These are phyloP conservation scores for Pyrgus malvae DNA, from an alignment of 2,888 invertebrate genomes.

Conservation along the genomic window DNA sequence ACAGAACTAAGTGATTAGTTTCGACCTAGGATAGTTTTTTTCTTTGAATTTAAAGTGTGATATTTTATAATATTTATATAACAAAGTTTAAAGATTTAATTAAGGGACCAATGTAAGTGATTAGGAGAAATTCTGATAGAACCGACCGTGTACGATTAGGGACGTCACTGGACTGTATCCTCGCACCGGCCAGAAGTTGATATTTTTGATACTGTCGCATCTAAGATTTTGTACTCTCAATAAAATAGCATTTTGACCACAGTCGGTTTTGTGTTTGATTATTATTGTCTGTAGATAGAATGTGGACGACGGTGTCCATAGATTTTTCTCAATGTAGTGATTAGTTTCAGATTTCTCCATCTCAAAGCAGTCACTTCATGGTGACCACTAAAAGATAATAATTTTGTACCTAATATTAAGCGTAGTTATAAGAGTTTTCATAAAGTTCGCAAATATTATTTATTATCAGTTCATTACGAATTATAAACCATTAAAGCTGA, in stretches of 20 bases:
- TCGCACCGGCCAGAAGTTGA: constrained; percentile 54
- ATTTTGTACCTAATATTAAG: constrained; percentile 80
- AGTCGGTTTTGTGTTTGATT: constrained; percentile 69
- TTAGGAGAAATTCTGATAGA: constrained; percentile 79
- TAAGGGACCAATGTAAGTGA: constrained; percentile 81
- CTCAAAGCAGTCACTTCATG: constrained; percentile 67
- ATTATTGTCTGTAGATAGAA: constrained; percentile 53
- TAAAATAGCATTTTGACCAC: constrained; percentile 65
- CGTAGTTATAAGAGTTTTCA: constrained; percentile 76
- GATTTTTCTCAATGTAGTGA: constrained; percentile 34
- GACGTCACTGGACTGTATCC: constrained; percentile 66
- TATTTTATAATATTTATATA: constrained; percentile 82
- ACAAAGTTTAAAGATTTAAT: constrained; percentile 79
- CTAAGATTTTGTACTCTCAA: constrained; percentile 66
- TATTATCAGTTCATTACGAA: constrained; percentile 81
- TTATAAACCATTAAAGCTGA: constrained; percentile 77
- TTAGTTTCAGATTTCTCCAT: constrained; percentile 72
- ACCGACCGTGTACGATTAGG: constrained; percentile 59
- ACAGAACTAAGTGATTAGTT: constrained; percentile 77
- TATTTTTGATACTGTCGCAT: constrained; percentile 61
- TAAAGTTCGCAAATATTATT: constrained; percentile 79
- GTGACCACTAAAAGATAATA: constrained; percentile 73
- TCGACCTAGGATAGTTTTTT: constrained; percentile 76
- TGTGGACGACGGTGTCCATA: constrained; percentile 54
- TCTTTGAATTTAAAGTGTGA: constrained; percentile 81